These are phyloP conservation scores for Australoheros scitulus DNA, from an alignment of 2,113 vertebrate species.

Conservation along the genomic window DNA sequence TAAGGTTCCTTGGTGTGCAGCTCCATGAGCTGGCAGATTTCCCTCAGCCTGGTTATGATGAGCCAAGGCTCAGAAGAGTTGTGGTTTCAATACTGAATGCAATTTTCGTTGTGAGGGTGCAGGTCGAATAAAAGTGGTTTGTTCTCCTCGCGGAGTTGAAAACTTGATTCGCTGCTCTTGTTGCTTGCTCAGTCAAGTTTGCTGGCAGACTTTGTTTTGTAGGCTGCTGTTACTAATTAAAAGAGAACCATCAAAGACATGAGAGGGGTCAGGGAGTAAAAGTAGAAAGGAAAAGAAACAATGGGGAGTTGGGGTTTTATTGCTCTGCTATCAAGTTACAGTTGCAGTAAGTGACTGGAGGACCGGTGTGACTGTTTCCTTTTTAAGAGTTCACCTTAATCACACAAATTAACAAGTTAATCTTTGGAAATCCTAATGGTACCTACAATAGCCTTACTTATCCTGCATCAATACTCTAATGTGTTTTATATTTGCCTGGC, in stretches of 20 bases:
- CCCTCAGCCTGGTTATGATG: not conserved
- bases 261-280: constrained; percentile 5
- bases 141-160: not conserved
- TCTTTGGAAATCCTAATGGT: constrained; percentile 9
- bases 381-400: constrained; percentile 15
- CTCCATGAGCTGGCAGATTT: not conserved
- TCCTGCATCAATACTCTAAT: constrained; percentile 54
- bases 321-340: constrained; percentile 4
- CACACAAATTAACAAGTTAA: constrained; percentile 17
- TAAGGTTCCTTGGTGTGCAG: not conserved
- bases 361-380: not conserved
- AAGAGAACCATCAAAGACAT: not conserved
- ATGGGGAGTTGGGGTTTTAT: not conserved
- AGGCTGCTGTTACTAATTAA: not conserved
- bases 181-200: not conserved
- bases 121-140: not conserved
- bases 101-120: not conserved
- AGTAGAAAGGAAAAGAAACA: not conserved
- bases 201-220: constrained; percentile 3
- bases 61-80: not conserved
- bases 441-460: constrained; percentile 59
- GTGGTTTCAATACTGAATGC: not conserved
- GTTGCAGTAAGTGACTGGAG: constrained; percentile 9
- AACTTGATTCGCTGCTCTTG: not conserved
- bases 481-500: constrained; percentile 59